phyloP scores from a whole-genome alignment of 2,797 vertebrate genomes.

The Sebastes nivosus region DNA sequence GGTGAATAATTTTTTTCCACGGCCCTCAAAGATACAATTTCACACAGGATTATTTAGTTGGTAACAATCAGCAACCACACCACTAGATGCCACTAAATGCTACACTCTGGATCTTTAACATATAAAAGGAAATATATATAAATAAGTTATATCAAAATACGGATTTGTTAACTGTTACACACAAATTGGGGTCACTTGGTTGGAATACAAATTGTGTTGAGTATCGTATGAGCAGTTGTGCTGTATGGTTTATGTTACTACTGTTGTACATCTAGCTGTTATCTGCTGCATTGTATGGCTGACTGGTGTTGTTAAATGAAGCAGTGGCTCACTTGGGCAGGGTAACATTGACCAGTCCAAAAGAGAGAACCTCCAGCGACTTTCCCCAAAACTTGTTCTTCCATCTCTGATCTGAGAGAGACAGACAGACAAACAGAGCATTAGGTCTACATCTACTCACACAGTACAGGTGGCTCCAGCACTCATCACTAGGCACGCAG shows the following conservation, averaged over 20 bases:
- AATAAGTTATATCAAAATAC: too few species aligned
- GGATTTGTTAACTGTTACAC: too few species aligned
- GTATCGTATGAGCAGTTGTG: background rate
- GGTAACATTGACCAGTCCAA: constrained; percentile 86
- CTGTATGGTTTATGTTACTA: background rate
- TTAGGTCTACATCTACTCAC: background rate
- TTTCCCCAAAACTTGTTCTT: constrained; percentile 98
- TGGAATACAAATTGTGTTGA: background rate
- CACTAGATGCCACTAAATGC: too few species aligned
- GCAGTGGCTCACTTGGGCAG: constrained; percentile 84
- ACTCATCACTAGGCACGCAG: background rate
- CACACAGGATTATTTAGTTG: too few species aligned
- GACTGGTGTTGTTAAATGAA: background rate
- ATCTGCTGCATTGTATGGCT: background rate
- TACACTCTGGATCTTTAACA: too few species aligned
- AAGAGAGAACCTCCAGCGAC: constrained; percentile 90
- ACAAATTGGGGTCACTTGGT: background rate
- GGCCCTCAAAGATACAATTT: too few species aligned
- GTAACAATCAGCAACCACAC: too few species aligned
- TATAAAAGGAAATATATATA: too few species aligned
- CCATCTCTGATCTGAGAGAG: constrained; percentile 90
- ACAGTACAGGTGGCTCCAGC: background rate
- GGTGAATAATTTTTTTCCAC: too few species aligned
- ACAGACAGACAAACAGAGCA: background rate
- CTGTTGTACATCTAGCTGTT: background rate